phyloP scores from a whole-genome alignment of 2,888 invertebrate species.

The Pristionchus maxplancki region DNA sequence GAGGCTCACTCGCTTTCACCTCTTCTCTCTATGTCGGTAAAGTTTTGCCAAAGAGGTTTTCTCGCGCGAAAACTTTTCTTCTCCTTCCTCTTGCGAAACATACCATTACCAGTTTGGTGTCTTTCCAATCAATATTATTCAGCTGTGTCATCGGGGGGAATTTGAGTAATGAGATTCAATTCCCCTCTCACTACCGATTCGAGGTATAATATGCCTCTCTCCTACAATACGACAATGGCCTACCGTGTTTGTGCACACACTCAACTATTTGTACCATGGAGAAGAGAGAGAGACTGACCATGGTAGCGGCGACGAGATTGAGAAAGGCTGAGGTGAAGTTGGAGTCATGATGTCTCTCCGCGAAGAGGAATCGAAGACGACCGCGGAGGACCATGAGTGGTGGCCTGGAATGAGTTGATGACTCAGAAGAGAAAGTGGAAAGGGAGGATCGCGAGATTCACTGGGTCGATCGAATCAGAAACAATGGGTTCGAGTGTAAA shows the following conservation, averaged over 20 bases:
- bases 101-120: not conserved
- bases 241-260: not conserved
- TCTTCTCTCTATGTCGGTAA: not conserved
- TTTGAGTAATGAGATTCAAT: not conserved
- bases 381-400: constrained; percentile 23
- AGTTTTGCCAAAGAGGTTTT: not conserved
- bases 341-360: constrained; percentile 40
- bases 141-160: not conserved
- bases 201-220: not conserved
- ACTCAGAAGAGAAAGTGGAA: not conserved
- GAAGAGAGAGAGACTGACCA: constrained; percentile 37
- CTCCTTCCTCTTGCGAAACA: not conserved
- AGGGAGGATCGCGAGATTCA: not conserved
- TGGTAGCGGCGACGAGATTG: constrained; percentile 50
- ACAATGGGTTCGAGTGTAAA: not conserved
- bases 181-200: not conserved
- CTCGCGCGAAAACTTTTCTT: not conserved
- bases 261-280: not conserved
- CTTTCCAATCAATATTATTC: not conserved
- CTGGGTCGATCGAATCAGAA: not conserved
- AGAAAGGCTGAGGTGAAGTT: constrained; percentile 52
- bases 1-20: not conserved
- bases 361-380: constrained; percentile 44
- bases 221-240: not conserved
- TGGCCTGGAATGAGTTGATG: not conserved